Conservation (phyloP, 2,888 invertebrate species). For the Meliscaeva auricollis region DNA sequence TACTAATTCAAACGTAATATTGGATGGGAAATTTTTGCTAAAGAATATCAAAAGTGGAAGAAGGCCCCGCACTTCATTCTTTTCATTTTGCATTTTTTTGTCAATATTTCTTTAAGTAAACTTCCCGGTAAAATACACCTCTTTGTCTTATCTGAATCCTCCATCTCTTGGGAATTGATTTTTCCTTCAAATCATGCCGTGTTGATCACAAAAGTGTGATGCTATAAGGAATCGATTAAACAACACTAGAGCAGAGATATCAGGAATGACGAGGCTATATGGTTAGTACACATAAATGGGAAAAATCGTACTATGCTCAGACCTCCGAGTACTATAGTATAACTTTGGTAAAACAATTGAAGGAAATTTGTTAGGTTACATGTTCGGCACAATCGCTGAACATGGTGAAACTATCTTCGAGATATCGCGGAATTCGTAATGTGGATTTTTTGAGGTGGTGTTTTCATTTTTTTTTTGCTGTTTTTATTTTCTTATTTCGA, state of each 20-base stretch:
- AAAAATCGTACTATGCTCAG: conserved; percentile 8
- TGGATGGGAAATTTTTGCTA: too few relatives aligned
- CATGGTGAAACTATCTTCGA: conserved; percentile 70
- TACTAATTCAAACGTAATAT: too few relatives aligned
- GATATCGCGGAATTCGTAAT: conserved; percentile 55
- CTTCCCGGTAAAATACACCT: conserved; percentile 32
- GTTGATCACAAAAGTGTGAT: conserved; percentile 72
- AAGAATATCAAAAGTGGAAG: too few relatives aligned
- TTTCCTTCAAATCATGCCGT: conserved; percentile 67
- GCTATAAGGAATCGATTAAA: conserved; percentile 61
- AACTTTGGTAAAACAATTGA: conserved; percentile 62
- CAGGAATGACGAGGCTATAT: conserved; percentile 23
- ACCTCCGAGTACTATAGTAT: too few relatives aligned
- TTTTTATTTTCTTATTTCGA: neutral
- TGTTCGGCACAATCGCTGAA: conserved; percentile 65
- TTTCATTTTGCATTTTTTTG: too few relatives aligned
- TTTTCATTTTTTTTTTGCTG: conserved; percentile 4
- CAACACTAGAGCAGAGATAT: conserved; percentile 50
- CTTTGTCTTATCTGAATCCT: conserved; percentile 50
- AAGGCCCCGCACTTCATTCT: too few relatives aligned
- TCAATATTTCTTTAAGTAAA: neutral
- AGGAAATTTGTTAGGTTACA: conserved; percentile 74
- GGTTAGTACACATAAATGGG: neutral
- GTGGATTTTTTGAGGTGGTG: conserved; percentile 28
- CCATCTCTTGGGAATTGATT: conserved; percentile 74